These are phyloP conservation scores for Shinisaurus crocodilurus DNA, from an alignment of 2,113 vertebrate species.

Conservation along the genomic window DNA sequence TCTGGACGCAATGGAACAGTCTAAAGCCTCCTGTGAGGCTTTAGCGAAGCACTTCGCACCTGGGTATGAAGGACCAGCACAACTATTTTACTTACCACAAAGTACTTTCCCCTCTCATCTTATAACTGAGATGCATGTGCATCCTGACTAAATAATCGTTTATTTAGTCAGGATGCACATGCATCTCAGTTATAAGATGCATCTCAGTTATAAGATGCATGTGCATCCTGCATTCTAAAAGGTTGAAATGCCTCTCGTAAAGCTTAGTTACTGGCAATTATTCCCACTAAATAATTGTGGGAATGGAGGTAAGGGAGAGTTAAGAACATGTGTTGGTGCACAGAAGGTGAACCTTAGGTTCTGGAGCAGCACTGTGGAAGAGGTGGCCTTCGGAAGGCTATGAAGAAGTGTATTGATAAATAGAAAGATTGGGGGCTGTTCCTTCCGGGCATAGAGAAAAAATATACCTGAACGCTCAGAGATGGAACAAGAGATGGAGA, in stretches of 20 bases:
- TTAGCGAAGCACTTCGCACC: no score
- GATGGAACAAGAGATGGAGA: neutral
- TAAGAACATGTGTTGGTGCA: neutral
- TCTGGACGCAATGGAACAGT: no score
- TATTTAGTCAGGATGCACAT: no score
- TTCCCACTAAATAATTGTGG: neutral
- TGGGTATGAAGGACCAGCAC: neutral
- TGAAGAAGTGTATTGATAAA: neutral
- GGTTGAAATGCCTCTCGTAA: no score
- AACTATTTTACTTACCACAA: neutral
- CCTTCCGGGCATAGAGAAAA: neutral
- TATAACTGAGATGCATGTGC: neutral
- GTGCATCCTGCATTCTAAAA: no score
- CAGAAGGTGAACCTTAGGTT: neutral
- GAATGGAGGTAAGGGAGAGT: neutral
- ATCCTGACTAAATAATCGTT: neutral
- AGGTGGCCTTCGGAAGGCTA: neutral
- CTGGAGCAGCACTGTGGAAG: neutral
- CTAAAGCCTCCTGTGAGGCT: no score
- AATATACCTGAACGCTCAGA: neutral
- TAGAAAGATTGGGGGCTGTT: no score
- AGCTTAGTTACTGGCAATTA: no score
- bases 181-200: no score
- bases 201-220: no score
- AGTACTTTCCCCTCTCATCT: no score